Evolutionary conservation across 2,888 invertebrate genomes (phyloP).

Genomic region (Brachypalpus laphriformis): DNA sequence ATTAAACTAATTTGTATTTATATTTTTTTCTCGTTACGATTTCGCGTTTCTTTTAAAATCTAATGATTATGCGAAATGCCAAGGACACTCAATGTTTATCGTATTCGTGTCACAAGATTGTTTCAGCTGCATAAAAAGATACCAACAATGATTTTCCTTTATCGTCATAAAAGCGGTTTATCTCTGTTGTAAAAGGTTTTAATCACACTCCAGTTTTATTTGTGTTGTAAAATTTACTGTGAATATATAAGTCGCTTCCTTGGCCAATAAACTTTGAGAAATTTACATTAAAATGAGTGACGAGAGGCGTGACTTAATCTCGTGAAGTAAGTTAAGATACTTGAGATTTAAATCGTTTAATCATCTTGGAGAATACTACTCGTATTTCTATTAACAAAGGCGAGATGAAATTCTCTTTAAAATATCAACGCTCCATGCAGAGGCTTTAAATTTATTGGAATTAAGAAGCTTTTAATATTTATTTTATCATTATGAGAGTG

Average conservation of each 20-base stretch:
- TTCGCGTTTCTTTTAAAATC: not conserved
- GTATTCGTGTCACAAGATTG: constrained; percentile 14
- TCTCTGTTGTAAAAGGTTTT: constrained; percentile 28
- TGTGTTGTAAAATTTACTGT: constrained; percentile 22
- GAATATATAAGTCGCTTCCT: constrained; percentile 4
- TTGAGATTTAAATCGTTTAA: constrained; percentile 28
- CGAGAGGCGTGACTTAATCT: constrained; percentile 29
- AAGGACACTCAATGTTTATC: not conserved
- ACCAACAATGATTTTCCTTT: constrained; percentile 7
- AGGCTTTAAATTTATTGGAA: too few relatives aligned
- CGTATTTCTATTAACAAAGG: too few relatives aligned
- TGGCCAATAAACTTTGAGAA: not conserved
- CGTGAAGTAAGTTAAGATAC: not conserved
- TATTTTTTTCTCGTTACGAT: too few relatives aligned
- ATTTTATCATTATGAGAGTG: too few relatives aligned
- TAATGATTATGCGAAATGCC: not conserved
- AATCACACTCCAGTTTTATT: constrained; percentile 26
- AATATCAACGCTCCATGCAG: too few relatives aligned
- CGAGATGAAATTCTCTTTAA: too few relatives aligned
- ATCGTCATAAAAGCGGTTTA: constrained; percentile 23
- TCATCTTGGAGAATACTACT: not conserved
- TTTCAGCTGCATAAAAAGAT: not conserved
- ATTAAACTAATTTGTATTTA: too few relatives aligned
- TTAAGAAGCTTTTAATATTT: too few relatives aligned
- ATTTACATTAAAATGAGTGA: constrained; percentile 28